phyloP scores from a whole-genome alignment of 1,140 invertebrate species.

The Medauroidea extradentata region DNA sequence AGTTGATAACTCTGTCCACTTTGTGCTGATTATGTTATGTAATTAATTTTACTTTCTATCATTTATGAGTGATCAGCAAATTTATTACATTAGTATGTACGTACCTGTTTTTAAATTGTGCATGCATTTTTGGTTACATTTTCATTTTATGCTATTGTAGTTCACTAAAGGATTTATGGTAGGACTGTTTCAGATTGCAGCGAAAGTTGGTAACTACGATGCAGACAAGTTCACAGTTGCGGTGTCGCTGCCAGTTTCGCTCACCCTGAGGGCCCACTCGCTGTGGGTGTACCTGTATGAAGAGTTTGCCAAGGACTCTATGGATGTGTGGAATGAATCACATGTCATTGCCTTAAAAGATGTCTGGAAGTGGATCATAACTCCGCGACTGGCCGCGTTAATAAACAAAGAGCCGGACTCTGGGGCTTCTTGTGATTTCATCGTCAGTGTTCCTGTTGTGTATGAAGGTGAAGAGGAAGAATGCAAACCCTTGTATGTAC shows the following conservation, averaged over 20 bases:
- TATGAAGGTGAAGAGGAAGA: conserved; percentile 51
- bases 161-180: too few relatives aligned
- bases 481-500: conserved; percentile 50
- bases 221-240: conserved; percentile 46
- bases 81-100: too few relatives aligned
- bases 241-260: conserved; percentile 46
- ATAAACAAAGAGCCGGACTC: conserved; percentile 44
- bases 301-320: conserved; percentile 29
- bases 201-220: conserved; percentile 42
- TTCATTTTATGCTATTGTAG: too few relatives aligned
- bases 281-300: conserved; percentile 41
- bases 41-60: too few relatives aligned
- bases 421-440: conserved; percentile 47
- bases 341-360: conserved; percentile 54
- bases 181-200: conserved; percentile 40
- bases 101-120: too few relatives aligned
- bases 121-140: too few relatives aligned
- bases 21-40: too few relatives aligned
- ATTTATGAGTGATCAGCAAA: too few relatives aligned
- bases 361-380: conserved; percentile 57
- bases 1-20: too few relatives aligned
- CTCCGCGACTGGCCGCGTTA: conserved; percentile 42
- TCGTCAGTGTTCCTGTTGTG: conserved; percentile 47
- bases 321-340: conserved; percentile 20
- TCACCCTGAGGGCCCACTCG: conserved; percentile 46